Conservation (phyloP, 2,888 invertebrate genomes). For the Melieria crassipennis region DNA sequence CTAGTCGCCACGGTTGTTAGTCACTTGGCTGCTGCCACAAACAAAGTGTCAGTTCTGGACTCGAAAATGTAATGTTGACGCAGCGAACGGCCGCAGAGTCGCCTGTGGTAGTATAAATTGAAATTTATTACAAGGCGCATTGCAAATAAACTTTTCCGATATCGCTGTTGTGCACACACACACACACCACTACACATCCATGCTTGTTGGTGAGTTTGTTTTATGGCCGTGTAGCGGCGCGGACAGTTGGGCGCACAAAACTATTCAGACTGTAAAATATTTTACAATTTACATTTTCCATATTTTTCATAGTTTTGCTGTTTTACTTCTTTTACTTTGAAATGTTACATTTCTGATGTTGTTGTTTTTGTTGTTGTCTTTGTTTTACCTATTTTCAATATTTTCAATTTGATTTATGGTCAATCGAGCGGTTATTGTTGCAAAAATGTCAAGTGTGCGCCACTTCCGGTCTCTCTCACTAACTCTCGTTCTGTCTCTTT, state of each 20-base stretch:
- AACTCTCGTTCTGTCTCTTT: not conserved
- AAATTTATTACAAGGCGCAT: slow-evolving; percentile 17
- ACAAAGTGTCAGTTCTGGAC: not conserved
- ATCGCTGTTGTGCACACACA: not conserved
- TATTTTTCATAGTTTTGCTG: slow-evolving; percentile 1
- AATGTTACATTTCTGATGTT: not conserved
- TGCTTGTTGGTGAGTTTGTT: too few species aligned
- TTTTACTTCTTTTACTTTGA: slow-evolving; percentile 5
- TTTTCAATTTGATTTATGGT: slow-evolving; percentile 22
- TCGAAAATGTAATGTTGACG: not conserved
- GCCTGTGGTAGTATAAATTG: slow-evolving; percentile 6
- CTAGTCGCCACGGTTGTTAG: not conserved
- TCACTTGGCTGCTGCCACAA: not conserved
- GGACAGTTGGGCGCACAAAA: not conserved
- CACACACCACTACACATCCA: too few species aligned
- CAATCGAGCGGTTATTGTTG: slow-evolving; percentile 24
- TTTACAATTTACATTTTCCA: slow-evolving; percentile 14
- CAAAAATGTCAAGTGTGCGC: slow-evolving; percentile 17
- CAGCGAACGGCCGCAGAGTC: too few species aligned
- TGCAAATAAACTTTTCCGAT: slow-evolving; percentile 2
- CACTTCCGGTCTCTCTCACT: not conserved
- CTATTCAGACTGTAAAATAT: slow-evolving; percentile 1
- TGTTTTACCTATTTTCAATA: not conserved
- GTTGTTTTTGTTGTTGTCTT: not conserved
- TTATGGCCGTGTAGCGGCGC: not conserved